Evolutionary conservation across 2,797 vertebrate species (phyloP), one percentile per base, ranked within the genome.

Genomic region (Channa striata): DNA sequence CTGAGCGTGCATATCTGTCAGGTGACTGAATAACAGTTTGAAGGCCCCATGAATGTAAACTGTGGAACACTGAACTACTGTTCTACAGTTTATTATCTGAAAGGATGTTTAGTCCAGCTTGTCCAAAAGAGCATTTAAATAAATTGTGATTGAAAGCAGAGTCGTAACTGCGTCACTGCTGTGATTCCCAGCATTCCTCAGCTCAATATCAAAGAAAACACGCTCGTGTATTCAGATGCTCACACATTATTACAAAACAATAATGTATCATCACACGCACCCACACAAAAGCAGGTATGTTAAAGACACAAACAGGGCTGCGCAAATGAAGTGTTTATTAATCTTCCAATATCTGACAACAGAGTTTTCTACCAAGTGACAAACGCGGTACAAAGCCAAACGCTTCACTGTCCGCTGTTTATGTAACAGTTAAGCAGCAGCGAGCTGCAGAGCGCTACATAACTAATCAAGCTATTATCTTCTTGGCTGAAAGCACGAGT

Each of bases 71-170:
- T 58, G 50, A 78, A 64, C 60, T 68, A 58, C 57, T 56, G 42
- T 51, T 23, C 37, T 58, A 19, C 19, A 43, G 75, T 84, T 87
- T 88, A 86, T 78, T 74, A 80, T 83, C 50, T 58, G 50, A 78
- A 16, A 80, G 87, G 88, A 87, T 87, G 87, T 90, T 91, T 89
- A 81, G 77, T 72, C 71, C 63, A 69, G 57, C 50, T 1, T 80
- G 82, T 89, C 87, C 42, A 52, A 62, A 72, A 54, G 56, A 77
- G 71, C 20, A 17, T 65, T 65, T 47, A 44, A 59, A 77, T 53
- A 62, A 64, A 42, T 20, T 1, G 44, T 75, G 84, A 91, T 47
- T 74, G 64, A 83, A 82, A 84, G 68, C 88, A 90, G 85, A 71
- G 44, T 64, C 75, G 63, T 9, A 2, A 47, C 79, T 83, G 80